These are phyloP conservation scores for Eumerus sabulonum DNA, from an alignment of 2,888 invertebrate species.

Conservation along the genomic window DNA sequence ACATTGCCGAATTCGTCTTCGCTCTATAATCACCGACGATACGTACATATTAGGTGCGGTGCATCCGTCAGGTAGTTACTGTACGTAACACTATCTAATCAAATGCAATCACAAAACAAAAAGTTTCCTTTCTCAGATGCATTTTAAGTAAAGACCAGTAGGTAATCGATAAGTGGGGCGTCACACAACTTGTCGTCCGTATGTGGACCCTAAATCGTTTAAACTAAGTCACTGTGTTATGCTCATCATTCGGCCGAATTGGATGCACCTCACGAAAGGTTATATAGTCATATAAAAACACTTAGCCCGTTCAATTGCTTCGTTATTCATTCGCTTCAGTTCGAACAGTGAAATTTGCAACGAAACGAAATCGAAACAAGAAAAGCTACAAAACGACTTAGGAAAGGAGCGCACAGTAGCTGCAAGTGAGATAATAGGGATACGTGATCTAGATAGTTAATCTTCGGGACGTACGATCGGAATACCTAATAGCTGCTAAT, in stretches of 20 bases:
- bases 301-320: constrained; percentile 51
- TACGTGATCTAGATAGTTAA: constrained; percentile 60
- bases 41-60: constrained; percentile 52
- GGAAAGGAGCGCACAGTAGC: constrained; percentile 43
- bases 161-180: constrained; percentile 49
- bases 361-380: constrained; percentile 54
- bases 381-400: constrained; percentile 66
- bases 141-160: constrained; percentile 41
- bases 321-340: constrained; percentile 71
- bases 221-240: constrained; percentile 60
- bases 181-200: constrained; percentile 38
- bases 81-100: constrained; percentile 5
- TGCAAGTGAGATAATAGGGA: constrained; percentile 62
- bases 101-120: neutral
- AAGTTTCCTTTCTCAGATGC: constrained; percentile 34
- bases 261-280: constrained; percentile 41
- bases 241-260: constrained; percentile 64
- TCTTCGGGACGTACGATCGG: constrained; percentile 37
- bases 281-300: constrained; percentile 71
- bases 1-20: constrained; percentile 58
- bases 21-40: constrained; percentile 21
- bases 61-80: constrained; percentile 59
- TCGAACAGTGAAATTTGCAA: constrained; percentile 68
- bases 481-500: constrained; percentile 48
- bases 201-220: constrained; percentile 57